Evolutionary conservation across 2,797 vertebrate genomes (phyloP).

Genomic region (Cottoperca gobio): DNA sequence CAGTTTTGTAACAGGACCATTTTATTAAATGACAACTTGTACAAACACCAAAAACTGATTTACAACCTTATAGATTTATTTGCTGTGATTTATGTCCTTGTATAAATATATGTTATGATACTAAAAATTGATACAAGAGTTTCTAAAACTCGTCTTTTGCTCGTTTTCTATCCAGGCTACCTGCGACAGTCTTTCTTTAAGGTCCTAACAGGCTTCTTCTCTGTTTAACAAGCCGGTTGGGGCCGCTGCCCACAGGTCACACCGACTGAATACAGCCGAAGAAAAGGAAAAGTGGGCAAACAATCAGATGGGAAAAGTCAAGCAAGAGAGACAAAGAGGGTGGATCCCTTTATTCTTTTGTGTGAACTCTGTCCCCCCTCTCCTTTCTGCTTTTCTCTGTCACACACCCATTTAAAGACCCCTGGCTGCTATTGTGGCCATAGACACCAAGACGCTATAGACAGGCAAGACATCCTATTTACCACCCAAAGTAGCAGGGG

Average conservation of each 20-base stretch:
- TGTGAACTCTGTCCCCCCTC: constrained; percentile 66
- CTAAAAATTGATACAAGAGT: background rate
- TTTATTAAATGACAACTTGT: constrained; percentile 13
- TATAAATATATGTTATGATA: background rate
- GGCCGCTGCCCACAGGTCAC: constrained; percentile 71
- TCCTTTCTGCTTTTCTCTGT: constrained; percentile 70
- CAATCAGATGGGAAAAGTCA: constrained; percentile 86
- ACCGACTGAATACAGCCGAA: constrained; percentile 69
- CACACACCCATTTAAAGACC: constrained; percentile 83
- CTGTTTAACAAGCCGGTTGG: constrained; percentile 51
- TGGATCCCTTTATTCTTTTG: constrained; percentile 81
- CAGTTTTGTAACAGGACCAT: background rate
- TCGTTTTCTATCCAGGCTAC: background rate
- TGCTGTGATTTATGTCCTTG: background rate
- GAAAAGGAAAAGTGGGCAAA: constrained; percentile 80
- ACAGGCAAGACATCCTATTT: constrained; percentile 88
- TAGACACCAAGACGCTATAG: constrained; percentile 86
- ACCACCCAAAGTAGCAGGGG: constrained; percentile 86
- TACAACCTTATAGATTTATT: constrained; percentile 23
- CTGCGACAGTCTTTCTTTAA: background rate
- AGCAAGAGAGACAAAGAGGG: constrained; percentile 77
- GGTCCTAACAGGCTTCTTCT: constrained; percentile 48
- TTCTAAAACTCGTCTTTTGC: background rate
- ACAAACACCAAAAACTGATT: constrained; percentile 50
- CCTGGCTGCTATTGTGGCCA: constrained; percentile 84